Evolutionary conservation across 1,140 invertebrate genomes (phyloP), one percentile per base, ranked within the genome.

Genomic region (Riptortus pedestris): DNA sequence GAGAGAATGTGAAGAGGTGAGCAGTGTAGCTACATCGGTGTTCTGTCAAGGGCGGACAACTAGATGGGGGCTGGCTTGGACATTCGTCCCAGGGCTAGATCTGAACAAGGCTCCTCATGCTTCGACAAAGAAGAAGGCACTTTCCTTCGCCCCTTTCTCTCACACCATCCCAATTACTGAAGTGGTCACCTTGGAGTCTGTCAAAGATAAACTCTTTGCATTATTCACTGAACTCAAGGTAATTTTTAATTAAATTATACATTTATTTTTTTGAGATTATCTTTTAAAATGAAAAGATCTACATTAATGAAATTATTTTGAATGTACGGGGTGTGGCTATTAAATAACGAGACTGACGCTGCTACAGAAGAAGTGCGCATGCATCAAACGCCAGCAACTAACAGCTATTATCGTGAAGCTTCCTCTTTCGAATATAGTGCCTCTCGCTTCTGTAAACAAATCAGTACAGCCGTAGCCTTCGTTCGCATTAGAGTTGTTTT

Each of bases 1-100:
- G 12, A 74, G 78, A 67, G 75, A 77, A 67, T 76, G 76, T 29
- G 72, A 77, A 60, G 82, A 60, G 87, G 59, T 18, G 16, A 65
- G 64, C 7, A 84, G 85, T 71, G 73, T 81, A 62, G 81, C 82
- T 1, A 83, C 84, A 67, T 92, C 90, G 16, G 87, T 91, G 74
- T 96, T 98, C 74, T 92, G 86, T 75, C 94, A 98, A 78, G 95
- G 95, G 2, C 81, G 86, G 67, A 96, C 92, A 7, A 95, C 91
- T 71, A 75, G 86, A 71, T 85, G 83, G 81, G 82, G 78, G 16
- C 65, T 85, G 2, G 82, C 79, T 2, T 85, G 83, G 83, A 77
- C 80, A 12, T 83, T 80, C 74, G 66, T 69, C 47, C 18, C 60
- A 2, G 62, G 62, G 22, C 43, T 67, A 1, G 58, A 62, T 60